phyloP scores from a whole-genome alignment of 2,888 invertebrate genomes.

The Epinotia ramella region DNA sequence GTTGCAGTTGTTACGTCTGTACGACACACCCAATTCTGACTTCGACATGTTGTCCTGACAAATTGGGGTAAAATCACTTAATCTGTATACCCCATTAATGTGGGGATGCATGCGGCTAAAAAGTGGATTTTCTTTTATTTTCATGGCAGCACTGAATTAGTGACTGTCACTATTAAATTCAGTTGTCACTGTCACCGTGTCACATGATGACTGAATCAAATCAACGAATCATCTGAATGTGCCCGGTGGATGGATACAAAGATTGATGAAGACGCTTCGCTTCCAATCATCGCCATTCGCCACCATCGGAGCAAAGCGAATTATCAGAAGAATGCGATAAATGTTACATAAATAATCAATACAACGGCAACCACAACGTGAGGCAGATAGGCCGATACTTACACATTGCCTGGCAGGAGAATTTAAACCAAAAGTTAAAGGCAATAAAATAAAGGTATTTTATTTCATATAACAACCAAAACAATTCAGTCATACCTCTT shows the following conservation, averaged over 20 bases:
- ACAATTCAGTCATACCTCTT: neutral
- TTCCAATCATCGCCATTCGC: neutral
- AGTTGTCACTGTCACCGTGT: constrained; percentile 15
- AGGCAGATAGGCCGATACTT: neutral
- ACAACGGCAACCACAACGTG: neutral
- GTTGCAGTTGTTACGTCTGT: too few relatives aligned
- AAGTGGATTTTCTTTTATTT: neutral
- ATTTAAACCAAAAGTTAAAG: neutral
- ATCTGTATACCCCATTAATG: too few relatives aligned
- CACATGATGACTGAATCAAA: neutral
- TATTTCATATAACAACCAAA: too few relatives aligned
- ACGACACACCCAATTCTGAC: too few relatives aligned
- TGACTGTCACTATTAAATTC: constrained; percentile 3
- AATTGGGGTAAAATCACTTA: too few relatives aligned
- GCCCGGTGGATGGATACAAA: neutral
- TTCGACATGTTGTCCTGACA: too few relatives aligned
- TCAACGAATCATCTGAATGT: too few relatives aligned
- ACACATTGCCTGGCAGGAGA: neutral
- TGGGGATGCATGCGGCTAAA: too few relatives aligned
- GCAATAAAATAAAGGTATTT: neutral
- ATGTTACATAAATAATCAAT: constrained; percentile 27
- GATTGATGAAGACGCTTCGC: neutral
- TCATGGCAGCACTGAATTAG: constrained; percentile 2
- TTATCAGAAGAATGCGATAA: constrained; percentile 39
- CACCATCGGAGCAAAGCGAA: constrained; percentile 9